Evolutionary conservation across 2,113 vertebrate species (phyloP), one percentile per base, ranked within the genome.

Genomic region (Brachyhypopomus gauderio): DNA sequence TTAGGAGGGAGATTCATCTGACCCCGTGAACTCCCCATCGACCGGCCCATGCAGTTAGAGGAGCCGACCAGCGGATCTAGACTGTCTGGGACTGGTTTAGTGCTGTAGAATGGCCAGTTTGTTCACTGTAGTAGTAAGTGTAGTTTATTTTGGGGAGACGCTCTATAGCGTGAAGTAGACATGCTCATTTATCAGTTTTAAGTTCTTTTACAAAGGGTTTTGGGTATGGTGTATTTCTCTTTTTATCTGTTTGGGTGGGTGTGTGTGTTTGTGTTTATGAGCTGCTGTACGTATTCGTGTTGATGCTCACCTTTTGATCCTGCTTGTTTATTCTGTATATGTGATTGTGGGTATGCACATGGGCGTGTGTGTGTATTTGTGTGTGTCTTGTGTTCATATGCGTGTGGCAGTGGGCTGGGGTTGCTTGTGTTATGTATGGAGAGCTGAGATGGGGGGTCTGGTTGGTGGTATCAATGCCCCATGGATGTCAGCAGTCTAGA

Each of bases 1-100:
- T 82, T 82, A 82, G 48, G 22, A 38, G 27, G 34, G 67, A 52
- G 45, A 77, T 72, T 56, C 19, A 20, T 83, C 73, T 83, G 81
- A 83, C 81, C 75, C 2, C 1, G 1, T 48, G 38, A 70, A 75
- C 64, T n/a, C 77, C 62, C 8, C 38, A 77, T 72, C 64, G 81
- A 83, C 67, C 70, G 62, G 75, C 1, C 23, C 59, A 63, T 63
- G 6, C 58, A 12, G 22, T 41, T 64, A 60, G 58, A 77, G 80
- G 36, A 77, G 63, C 12, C 1, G 12, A 52, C 45, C 14, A 52
- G 45, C 2, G 2, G 1, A 52, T 52, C 45, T 52, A 52, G 45
- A 41, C 41, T 6, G 14, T 3, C 12, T 52, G 45, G 45, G 12
- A 14, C 12, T 52, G 45, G 45, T 52, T 11, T 52, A 52, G 45